These are phyloP conservation scores for Cynopterus brachyotis DNA, from an alignment of 2,113 vertebrate species.

Conservation along the genomic window DNA sequence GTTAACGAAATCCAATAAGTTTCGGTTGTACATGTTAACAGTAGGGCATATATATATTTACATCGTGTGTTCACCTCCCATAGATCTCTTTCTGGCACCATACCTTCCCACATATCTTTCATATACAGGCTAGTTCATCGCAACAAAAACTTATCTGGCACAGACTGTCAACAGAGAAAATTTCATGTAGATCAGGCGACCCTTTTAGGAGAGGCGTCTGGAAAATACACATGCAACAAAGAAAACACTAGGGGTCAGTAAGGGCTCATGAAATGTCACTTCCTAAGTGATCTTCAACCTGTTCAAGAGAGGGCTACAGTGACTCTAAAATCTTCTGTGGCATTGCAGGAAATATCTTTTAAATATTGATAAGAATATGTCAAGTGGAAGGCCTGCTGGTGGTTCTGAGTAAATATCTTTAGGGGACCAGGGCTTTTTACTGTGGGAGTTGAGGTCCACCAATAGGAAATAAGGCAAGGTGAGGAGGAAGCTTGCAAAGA, in stretches of 20 bases:
- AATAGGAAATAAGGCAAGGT: background rate
- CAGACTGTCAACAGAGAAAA: background rate
- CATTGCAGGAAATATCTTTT: background rate
- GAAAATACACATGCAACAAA: background rate
- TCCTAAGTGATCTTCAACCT: background rate
- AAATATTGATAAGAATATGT: too few species aligned
- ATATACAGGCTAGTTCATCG: rapidly evolving
- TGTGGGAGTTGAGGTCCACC: background rate
- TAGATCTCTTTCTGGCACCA: too few species aligned
- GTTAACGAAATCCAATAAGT: too few species aligned
- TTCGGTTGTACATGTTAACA: too few species aligned
- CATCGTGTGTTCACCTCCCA: too few species aligned
- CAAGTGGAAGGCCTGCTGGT: too few species aligned
- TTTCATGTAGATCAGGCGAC: rapidly evolving
- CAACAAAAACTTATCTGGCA: background rate
- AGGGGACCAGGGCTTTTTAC: background rate
- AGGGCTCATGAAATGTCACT: background rate
- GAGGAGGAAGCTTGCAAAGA: background rate
- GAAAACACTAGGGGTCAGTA: background rate
- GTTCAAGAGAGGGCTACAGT: too few species aligned
- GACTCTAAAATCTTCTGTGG: background rate
- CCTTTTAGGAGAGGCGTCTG: background rate
- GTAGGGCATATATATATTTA: too few species aligned
- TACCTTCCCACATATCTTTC: too few species aligned
- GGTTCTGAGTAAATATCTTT: too few species aligned